Evolutionary conservation across 2,797 vertebrate genomes (phyloP).

Genomic region (Pampus argenteus): DNA sequence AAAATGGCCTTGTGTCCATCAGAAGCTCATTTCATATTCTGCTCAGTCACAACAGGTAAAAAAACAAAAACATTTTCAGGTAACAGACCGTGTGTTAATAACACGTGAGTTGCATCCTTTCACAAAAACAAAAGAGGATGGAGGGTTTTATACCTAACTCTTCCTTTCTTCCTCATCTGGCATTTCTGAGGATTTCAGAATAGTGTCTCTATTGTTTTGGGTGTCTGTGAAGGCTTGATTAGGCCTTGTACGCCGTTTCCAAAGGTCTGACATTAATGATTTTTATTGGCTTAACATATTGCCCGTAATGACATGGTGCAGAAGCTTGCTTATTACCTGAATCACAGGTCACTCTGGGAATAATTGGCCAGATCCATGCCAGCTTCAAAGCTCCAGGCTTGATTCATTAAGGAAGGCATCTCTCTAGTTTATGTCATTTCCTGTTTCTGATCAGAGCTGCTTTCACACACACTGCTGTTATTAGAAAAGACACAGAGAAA

Average conservation of each 20-base stretch:
- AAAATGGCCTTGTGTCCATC: conserved; percentile 73
- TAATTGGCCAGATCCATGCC: conserved; percentile 53
- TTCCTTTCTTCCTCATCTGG: conserved; percentile 42
- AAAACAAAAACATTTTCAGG: conserved; percentile 87
- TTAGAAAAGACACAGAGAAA: background rate
- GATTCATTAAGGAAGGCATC: conserved; percentile 38
- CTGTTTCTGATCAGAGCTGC: conserved; percentile 1
- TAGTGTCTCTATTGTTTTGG: conserved; percentile 55
- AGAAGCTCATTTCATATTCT: conserved; percentile 80
- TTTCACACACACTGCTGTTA: background rate
- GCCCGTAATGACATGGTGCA: conserved; percentile 38
- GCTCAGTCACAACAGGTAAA: conserved; percentile 76
- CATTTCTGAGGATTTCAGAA: conserved; percentile 54
- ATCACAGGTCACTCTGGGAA: conserved; percentile 54
- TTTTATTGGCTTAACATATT: conserved; percentile 46
- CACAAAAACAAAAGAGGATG: conserved; percentile 71
- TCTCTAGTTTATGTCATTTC: conserved; percentile 27
- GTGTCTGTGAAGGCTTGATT: conserved; percentile 72
- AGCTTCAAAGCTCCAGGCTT: conserved; percentile 37
- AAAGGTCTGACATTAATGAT: conserved; percentile 51
- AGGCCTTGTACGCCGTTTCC: conserved; percentile 57
- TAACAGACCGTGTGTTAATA: conserved; percentile 83
- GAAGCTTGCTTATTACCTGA: conserved; percentile 57
- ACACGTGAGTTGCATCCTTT: conserved; percentile 72
- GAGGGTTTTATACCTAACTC: conserved; percentile 49